phyloP scores from a whole-genome alignment of 2,797 vertebrate species.

The Falco columbarius region DNA sequence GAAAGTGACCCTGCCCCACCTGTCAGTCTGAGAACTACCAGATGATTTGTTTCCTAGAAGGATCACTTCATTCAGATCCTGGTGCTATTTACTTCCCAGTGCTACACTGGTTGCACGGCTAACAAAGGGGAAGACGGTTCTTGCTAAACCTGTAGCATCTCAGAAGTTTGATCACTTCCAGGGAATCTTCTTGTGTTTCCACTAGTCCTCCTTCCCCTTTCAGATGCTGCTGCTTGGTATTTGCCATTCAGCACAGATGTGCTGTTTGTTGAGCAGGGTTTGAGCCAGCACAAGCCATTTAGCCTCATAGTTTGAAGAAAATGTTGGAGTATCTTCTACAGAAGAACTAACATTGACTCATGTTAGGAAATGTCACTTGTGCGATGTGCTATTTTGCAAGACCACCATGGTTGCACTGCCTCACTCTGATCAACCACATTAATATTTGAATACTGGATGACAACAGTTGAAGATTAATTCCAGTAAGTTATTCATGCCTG shows the following conservation, averaged over 20 bases:
- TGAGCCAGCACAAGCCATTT: neutral
- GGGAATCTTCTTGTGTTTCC: neutral
- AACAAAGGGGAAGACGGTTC: neutral
- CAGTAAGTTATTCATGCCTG: neutral
- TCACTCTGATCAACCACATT: conserved; percentile 12
- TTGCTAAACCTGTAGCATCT: neutral
- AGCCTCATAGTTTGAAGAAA: neutral
- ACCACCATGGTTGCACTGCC: conserved; percentile 6
- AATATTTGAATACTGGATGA: conserved; percentile 23
- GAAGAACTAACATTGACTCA: conserved; percentile 3
- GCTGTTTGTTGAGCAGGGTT: neutral
- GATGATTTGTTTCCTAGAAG: neutral
- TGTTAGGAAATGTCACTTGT: conserved; percentile 14
- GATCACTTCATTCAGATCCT: neutral
- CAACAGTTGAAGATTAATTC: conserved; percentile 49
- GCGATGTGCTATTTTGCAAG: neutral
- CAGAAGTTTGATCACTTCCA: neutral
- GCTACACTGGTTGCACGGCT: neutral
- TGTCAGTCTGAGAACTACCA: neutral
- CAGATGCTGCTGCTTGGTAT: neutral
- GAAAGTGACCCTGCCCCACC: neutral
- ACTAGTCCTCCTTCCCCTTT: neutral
- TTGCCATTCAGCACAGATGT: neutral
- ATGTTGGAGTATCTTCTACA: neutral
- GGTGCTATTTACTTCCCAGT: neutral